Evolutionary conservation across 2,113 vertebrate species (phyloP).

Genomic region (Hemichromis elongatus): DNA sequence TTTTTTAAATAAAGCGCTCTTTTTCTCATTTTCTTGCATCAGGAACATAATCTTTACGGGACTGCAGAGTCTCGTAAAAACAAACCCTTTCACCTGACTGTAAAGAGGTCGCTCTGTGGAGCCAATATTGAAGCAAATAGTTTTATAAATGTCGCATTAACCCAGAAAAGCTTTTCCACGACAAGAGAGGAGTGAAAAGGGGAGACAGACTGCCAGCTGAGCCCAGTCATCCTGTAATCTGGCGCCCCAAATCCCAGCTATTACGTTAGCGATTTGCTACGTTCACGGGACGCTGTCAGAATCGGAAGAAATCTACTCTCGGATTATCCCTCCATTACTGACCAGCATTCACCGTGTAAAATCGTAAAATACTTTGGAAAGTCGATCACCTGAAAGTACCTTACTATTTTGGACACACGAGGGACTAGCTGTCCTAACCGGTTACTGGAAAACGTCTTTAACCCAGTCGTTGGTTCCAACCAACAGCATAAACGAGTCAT

Average conservation of each 20-base stretch:
- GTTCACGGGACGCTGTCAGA: background rate
- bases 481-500: background rate
- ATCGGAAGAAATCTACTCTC: background rate
- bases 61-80: background rate
- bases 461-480: accelerated
- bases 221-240: constrained; percentile 6
- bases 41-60: background rate
- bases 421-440: background rate
- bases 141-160: background rate
- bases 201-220: background rate
- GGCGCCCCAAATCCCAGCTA: constrained; percentile 15
- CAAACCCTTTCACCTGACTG: background rate
- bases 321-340: background rate
- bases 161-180: background rate
- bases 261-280: background rate
- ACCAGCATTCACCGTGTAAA: background rate
- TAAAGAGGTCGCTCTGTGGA: background rate
- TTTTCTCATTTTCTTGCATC: background rate
- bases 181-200: background rate
- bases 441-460: background rate
- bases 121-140: background rate
- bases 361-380: background rate
- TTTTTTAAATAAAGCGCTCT: background rate
- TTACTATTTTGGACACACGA: background rate
- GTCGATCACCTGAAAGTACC: background rate